phyloP scores from a whole-genome alignment of 2,888 invertebrate species.

The Torymus aiolomorphi region DNA sequence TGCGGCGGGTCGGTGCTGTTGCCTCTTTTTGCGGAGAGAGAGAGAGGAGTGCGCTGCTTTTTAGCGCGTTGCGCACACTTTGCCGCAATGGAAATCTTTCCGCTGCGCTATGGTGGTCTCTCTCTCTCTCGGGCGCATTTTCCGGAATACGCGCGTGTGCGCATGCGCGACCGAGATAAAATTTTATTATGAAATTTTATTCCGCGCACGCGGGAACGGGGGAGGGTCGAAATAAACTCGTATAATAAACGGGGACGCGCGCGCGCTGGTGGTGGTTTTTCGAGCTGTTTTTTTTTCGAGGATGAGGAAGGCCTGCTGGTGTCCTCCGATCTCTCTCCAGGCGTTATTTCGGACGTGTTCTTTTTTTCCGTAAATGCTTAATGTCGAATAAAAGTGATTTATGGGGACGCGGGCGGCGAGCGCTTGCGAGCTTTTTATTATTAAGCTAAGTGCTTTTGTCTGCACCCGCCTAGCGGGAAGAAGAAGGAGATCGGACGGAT shows the following conservation, averaged over 20 bases:
- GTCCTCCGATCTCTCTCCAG: background rate
- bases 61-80: too few relatives aligned
- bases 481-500: too few relatives aligned
- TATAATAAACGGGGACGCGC: conserved; percentile 36
- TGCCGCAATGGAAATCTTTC: background rate
- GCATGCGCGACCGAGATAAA: conserved; percentile 16
- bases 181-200: conserved; percentile 51
- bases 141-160: too few relatives aligned
- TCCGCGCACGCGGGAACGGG: background rate
- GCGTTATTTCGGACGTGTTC: conserved; percentile 11
- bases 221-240: conserved; percentile 36
- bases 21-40: too few relatives aligned
- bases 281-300: background rate
- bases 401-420: background rate
- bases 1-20: background rate
- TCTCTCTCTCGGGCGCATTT: background rate
- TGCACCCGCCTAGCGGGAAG: background rate
- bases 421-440: conserved; percentile 29
- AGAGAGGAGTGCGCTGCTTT: too few relatives aligned
- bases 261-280: conserved; percentile 25
- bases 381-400: conserved; percentile 48
- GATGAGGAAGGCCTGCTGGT: background rate
- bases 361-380: conserved; percentile 25
- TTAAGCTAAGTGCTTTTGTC: conserved; percentile 30
- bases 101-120: background rate